Percentiles rank a stretch among this genome's conserved stretches.
Evolutionary conservation across 2,888 invertebrate species (phyloP).

Genomic region (Cybosia mesomella): DNA sequence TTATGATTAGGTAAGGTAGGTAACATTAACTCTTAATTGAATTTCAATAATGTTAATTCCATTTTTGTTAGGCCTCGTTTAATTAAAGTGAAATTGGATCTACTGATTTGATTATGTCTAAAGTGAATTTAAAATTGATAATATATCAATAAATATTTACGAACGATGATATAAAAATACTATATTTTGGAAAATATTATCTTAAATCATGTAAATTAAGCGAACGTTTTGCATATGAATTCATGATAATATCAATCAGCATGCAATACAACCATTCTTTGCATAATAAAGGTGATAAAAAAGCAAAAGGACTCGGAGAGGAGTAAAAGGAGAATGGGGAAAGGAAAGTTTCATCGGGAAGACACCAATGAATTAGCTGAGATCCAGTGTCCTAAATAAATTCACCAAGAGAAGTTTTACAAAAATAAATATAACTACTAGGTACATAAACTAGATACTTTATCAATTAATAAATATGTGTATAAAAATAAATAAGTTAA

Average conservation of each 20-base stretch:
- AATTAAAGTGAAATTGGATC: not conserved
- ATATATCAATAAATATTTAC: not conserved
- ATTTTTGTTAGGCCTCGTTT: constrained; percentile 7
- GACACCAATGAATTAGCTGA: not conserved
- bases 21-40: constrained; percentile 15
- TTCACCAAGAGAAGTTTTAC: too few relatives aligned
- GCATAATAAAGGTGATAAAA: not conserved
- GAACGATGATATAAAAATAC: not conserved
- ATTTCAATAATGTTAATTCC: constrained; percentile 17
- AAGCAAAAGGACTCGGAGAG: not conserved
- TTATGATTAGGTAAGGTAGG: constrained; percentile 1
- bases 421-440: too few relatives aligned
- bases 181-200: too few relatives aligned
- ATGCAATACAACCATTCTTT: not conserved
- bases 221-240: not conserved
- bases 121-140: too few relatives aligned
- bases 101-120: not conserved
- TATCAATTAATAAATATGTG: too few relatives aligned
- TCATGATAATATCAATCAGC: not conserved
- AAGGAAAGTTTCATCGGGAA: not conserved
- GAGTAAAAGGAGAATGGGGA: not conserved
- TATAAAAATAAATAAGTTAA: not conserved
- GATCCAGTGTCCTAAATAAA: not conserved
- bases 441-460: not conserved
- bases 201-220: not conserved